Percentiles rank a stretch among this genome's conserved stretches.
Evolutionary conservation across 2,113 vertebrate genomes (phyloP).

Genomic region (Cyanoderma ruficeps): DNA sequence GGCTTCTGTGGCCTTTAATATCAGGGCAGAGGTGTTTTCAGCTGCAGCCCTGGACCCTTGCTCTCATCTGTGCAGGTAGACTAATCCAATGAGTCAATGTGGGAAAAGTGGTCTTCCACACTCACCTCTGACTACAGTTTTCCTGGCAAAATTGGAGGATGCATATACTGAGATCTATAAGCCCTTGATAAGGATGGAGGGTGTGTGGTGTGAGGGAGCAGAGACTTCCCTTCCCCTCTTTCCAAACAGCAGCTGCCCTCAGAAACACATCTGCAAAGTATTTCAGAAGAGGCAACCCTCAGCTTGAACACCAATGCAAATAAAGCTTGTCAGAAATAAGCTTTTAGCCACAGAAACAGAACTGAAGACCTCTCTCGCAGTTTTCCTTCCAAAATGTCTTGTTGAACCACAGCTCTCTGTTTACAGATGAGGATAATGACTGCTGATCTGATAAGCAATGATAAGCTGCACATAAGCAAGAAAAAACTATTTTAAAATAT

Average conservation of each 20-base stretch:
- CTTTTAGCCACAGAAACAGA: neutral
- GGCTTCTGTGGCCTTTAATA: neutral
- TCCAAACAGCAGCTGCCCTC: neutral
- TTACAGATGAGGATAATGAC: neutral
- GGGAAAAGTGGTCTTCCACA: neutral
- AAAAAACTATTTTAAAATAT: neutral
- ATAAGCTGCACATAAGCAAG: neutral
- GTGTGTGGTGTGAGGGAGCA: neutral
- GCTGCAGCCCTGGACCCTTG: neutral
- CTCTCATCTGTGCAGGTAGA: neutral
- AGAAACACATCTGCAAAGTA: neutral
- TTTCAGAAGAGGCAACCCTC: neutral
- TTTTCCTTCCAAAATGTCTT: neutral
- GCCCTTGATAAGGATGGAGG: neutral
- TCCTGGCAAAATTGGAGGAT: neutral
- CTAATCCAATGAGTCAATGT: neutral
- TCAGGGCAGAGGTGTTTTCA: neutral
- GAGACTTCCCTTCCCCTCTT: neutral
- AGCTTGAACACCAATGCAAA: neutral
- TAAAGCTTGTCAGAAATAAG: neutral
- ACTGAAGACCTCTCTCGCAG: neutral
- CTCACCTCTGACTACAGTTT: neutral
- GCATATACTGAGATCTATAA: accelerated
- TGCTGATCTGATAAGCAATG: neutral
- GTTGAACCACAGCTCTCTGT: neutral